phyloP scores from a whole-genome alignment of 2,113 vertebrate genomes.

The Ophthalmolycus amberensis region DNA sequence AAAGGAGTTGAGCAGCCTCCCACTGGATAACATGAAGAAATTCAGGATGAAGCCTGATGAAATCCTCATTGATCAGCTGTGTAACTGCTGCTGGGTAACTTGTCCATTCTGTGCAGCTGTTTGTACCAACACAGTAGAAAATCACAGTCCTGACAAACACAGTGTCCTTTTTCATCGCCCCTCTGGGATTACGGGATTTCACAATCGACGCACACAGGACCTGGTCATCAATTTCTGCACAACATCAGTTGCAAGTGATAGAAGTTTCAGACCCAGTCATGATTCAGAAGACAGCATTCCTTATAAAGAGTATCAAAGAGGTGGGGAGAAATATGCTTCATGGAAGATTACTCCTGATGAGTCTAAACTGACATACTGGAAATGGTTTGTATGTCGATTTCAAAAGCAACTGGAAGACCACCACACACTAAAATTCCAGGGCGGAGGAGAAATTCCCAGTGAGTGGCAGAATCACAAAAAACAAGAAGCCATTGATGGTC shows the following conservation, averaged over 20 bases:
- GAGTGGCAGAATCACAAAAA: slow-evolving; percentile 11
- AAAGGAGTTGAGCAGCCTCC: fast-evolving
- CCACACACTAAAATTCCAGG: slow-evolving; percentile 28
- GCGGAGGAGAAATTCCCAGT: not conserved
- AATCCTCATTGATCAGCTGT: slow-evolving; percentile 67
- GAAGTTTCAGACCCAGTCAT: too few species aligned
- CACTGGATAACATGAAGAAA: not conserved
- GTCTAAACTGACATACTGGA: slow-evolving; percentile 80
- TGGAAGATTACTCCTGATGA: too few species aligned
- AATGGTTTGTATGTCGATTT: slow-evolving; percentile 84
- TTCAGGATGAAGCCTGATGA: slow-evolving; percentile 23
- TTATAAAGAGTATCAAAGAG: too few species aligned
- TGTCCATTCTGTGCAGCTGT: slow-evolving; percentile 77
- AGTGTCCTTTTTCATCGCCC: slow-evolving; percentile 63
- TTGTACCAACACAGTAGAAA: slow-evolving; percentile 75
- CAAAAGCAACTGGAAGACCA: slow-evolving; percentile 65
- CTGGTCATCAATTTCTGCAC: slow-evolving; percentile 51
- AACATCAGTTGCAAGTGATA: slow-evolving; percentile 52
- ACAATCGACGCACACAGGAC: not conserved
- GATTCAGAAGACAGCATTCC: too few species aligned
- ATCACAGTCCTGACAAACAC: slow-evolving; percentile 42
- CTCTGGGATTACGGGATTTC: not conserved
- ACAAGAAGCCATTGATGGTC: slow-evolving; percentile 40
- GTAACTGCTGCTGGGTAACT: slow-evolving; percentile 74
- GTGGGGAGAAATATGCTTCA: too few species aligned